Conservation (phyloP, 2,797 vertebrate genomes). For the Fistularia tabacaria region DNA sequence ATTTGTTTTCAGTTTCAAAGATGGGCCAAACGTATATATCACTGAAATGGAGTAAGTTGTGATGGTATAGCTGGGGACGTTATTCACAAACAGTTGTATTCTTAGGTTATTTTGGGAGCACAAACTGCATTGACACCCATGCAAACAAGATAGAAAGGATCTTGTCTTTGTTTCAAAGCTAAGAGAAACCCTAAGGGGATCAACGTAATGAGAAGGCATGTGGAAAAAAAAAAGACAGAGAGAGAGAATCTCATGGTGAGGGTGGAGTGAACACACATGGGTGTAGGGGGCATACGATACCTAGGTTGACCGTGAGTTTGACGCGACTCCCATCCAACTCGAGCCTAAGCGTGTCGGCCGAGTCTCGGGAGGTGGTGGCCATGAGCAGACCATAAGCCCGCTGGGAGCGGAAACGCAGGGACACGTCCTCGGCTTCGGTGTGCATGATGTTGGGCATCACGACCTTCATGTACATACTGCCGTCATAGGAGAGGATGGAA, state of each 20-base stretch:
- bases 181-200: conserved; percentile 13
- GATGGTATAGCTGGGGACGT: conserved; percentile 39
- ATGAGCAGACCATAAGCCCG: conserved; percentile 93
- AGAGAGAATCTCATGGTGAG: conserved; percentile 22
- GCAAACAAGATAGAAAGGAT: conserved; percentile 41
- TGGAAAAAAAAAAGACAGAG: conserved; percentile 35
- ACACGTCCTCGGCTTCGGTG: conserved; percentile 96
- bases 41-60: conserved; percentile 58
- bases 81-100: conserved; percentile 16
- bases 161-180: conserved; percentile 11
- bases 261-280: conserved; percentile 37
- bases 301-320: conserved; percentile 99
- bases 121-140: conserved; percentile 54
- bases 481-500: conserved; percentile 95
- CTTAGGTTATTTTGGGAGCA: conserved; percentile 27
- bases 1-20: conserved; percentile 75
- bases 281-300: conserved; percentile 83
- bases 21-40: conserved; percentile 72
- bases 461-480: conserved; percentile 99
- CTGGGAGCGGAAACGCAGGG: conserved; percentile 95
- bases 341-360: conserved; percentile 91
- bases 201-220: conserved; percentile 29
- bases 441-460: conserved; percentile 97
- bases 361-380: conserved; percentile 94
- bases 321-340: conserved; percentile 94